phyloP scores from a whole-genome alignment of 2,888 invertebrate species.

The Tinea semifulvella region DNA sequence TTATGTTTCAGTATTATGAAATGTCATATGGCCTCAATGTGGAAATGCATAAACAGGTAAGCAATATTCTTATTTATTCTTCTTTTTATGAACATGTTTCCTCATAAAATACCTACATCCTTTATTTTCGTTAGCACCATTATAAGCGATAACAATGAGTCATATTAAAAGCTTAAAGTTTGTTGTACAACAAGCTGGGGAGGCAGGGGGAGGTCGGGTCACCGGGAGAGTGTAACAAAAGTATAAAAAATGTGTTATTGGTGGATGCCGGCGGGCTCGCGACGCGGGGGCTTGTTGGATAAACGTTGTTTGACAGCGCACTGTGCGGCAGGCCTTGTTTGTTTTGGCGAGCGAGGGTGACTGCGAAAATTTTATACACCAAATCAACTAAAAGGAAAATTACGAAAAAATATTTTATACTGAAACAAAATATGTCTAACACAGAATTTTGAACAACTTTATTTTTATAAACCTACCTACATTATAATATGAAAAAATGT shows the following conservation, averaged over 20 bases:
- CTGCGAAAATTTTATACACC: slow-evolving; percentile 7
- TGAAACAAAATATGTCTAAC: too few relatives aligned
- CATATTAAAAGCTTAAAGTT: slow-evolving; percentile 8
- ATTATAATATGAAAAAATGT: too few relatives aligned
- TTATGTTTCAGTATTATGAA: slow-evolving; percentile 93
- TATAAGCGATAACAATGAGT: not conserved
- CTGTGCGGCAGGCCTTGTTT: slow-evolving; percentile 23
- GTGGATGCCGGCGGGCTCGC: slow-evolving; percentile 30
- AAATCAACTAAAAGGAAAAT: too few relatives aligned
- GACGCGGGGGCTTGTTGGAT: slow-evolving; percentile 34
- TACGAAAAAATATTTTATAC: too few relatives aligned
- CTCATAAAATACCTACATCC: not conserved
- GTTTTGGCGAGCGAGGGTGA: slow-evolving; percentile 17
- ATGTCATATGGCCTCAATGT: slow-evolving; percentile 97
- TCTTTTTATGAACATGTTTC: not conserved
- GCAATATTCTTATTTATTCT: slow-evolving; percentile 29
- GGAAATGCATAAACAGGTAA: slow-evolving; percentile 98
- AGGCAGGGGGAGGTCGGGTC: slow-evolving; percentile 2
- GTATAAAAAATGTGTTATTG: slow-evolving; percentile 51
- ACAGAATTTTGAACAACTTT: too few relatives aligned
- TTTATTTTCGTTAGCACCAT: not conserved
- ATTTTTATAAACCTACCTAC: too few relatives aligned
- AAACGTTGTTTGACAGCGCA: slow-evolving; percentile 55
- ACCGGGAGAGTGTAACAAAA: slow-evolving; percentile 20
- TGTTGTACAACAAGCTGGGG: slow-evolving; percentile 9